A percentile compares a stretch with the other conserved stretches of the same genome.
phyloP scores from a whole-genome alignment of 2,797 vertebrate genomes.

The Pseudochromis fuscus region DNA sequence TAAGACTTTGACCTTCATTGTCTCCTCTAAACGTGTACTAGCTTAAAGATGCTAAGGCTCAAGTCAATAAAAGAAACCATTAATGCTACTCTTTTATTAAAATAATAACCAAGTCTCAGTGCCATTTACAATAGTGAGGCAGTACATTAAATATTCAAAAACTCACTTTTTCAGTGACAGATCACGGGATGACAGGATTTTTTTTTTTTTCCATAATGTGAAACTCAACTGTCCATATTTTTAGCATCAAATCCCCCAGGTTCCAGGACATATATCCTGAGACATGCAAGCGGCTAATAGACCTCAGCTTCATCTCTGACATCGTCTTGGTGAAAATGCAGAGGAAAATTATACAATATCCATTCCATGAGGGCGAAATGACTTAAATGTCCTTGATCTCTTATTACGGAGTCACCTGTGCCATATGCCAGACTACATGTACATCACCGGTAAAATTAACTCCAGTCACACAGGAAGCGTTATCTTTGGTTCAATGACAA shows the following conservation, averaged over 20 bases:
- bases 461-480: slow-evolving; percentile 27
- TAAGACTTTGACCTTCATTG: slow-evolving; percentile 11
- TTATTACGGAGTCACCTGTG: slow-evolving; percentile 32
- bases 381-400: slow-evolving; percentile 44
- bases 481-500: slow-evolving; percentile 44
- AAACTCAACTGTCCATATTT: neutral
- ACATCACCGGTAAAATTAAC: slow-evolving; percentile 25
- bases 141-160: slow-evolving; percentile 16
- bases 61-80: neutral
- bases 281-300: neutral
- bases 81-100: neutral
- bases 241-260: neutral
- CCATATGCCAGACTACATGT: slow-evolving; percentile 1
- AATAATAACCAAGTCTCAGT: slow-evolving; percentile 3
- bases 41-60: neutral
- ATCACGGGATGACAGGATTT: neutral
- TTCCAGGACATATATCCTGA: slow-evolving; percentile 8
- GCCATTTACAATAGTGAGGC: neutral
- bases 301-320: neutral
- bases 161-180: neutral
- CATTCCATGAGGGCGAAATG: slow-evolving; percentile 23
- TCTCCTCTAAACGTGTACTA: slow-evolving; percentile 14
- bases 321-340: slow-evolving; percentile 2
- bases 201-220: too few species aligned
- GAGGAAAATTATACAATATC: slow-evolving; percentile 16